phyloP scores from a whole-genome alignment of 2,113 vertebrate genomes.

The Numida meleagris region DNA sequence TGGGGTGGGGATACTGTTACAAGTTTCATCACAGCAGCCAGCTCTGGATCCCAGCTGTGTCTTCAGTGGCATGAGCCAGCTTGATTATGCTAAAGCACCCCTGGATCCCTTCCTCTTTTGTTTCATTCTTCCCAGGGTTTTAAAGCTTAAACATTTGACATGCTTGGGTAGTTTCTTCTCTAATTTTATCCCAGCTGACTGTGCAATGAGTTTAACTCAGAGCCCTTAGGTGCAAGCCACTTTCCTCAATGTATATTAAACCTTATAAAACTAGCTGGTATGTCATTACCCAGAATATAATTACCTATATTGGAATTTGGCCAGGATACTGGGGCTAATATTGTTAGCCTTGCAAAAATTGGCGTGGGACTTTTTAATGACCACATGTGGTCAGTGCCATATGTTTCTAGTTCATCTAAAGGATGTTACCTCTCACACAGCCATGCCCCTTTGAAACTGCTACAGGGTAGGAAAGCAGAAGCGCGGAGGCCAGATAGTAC shows the following conservation, averaged over 20 bases:
- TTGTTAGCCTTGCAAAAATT: conserved; percentile 73
- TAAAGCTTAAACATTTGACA: conserved; percentile 76
- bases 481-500: neutral
- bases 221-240: conserved; percentile 64
- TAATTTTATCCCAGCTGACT: conserved; percentile 76
- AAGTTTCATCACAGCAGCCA: conserved; percentile 66
- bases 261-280: conserved; percentile 59
- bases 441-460: conserved; percentile 4
- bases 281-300: conserved; percentile 69
- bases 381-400: conserved; percentile 65
- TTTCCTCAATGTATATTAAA: conserved; percentile 64
- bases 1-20: conserved; percentile 51
- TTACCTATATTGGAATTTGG: conserved; percentile 70
- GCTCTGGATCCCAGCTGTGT: conserved; percentile 65
- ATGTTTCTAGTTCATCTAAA: conserved; percentile 45
- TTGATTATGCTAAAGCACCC: conserved; percentile 74
- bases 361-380: conserved; percentile 61
- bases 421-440: neutral
- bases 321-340: conserved; percentile 70
- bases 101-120: conserved; percentile 73
- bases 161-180: conserved; percentile 75
- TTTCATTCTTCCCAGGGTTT: conserved; percentile 71
- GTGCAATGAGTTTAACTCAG: conserved; percentile 67
- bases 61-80: conserved; percentile 63
- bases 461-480: conserved; percentile 14